Evolutionary conservation across 2,888 invertebrate genomes (phyloP).

Genomic region (Dryobotodes eremita): DNA sequence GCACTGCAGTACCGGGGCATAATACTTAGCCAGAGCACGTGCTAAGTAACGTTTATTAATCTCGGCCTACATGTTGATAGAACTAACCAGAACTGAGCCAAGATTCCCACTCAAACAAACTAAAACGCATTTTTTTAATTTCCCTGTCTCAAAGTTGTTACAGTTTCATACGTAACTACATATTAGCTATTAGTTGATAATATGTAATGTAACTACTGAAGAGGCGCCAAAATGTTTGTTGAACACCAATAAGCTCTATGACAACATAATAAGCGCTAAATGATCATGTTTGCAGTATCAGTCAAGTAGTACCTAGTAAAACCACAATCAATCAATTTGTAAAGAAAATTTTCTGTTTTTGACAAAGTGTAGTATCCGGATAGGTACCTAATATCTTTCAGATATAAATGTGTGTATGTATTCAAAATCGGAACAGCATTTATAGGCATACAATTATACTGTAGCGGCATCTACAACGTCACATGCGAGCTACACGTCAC

Average conservation of each 20-base stretch:
- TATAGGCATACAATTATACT: too few species aligned
- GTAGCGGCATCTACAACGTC: too few species aligned
- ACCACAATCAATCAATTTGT: too few species aligned
- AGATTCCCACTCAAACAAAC: not conserved
- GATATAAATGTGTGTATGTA: too few species aligned
- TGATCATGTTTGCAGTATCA: constrained; percentile 18
- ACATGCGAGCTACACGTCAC: too few species aligned
- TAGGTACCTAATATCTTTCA: too few species aligned
- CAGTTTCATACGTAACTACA: constrained; percentile 12
- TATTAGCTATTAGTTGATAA: constrained; percentile 6
- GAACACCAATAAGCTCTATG: constrained; percentile 26
- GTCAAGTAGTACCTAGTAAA: not conserved
- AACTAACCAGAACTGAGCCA: not conserved
- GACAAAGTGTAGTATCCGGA: too few species aligned
- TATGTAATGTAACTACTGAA: not conserved
- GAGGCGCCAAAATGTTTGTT: constrained; percentile 32
- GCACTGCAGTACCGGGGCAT: too few species aligned
- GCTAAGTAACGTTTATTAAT: too few species aligned
- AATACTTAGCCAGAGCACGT: too few species aligned
- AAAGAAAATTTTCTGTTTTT: too few species aligned
- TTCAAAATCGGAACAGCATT: too few species aligned
- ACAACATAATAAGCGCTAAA: constrained; percentile 35
- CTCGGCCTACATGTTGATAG: not conserved
- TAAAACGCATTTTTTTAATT: not conserved
- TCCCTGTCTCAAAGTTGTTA: not conserved